These are phyloP conservation scores for Bovichtus diacanthus DNA, from an alignment of 2,797 vertebrate genomes.

Conservation along the genomic window DNA sequence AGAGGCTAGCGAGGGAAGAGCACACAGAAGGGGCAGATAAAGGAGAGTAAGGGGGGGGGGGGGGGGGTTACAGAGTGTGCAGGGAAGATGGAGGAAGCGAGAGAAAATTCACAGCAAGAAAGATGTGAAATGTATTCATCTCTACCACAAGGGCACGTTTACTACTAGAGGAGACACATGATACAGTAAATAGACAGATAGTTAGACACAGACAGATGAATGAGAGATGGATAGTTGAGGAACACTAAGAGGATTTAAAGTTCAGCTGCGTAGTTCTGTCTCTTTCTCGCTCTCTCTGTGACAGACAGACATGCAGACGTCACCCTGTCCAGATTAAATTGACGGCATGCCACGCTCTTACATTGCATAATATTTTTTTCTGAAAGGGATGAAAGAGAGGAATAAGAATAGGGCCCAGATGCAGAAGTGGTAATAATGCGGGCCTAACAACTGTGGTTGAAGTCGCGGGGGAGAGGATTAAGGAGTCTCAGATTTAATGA, in stretches of 20 bases:
- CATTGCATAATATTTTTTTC: conserved; percentile 73
- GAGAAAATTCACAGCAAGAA: conserved; percentile 15
- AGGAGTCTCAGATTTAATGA: conserved; percentile 1
- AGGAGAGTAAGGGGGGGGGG: conserved; percentile 43
- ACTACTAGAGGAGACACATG: conserved; percentile 12
- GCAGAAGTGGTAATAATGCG: conserved; percentile 25
- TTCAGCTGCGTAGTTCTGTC: conserved; percentile 65
- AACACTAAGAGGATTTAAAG: conserved; percentile 81
- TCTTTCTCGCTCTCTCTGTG: conserved; percentile 47
- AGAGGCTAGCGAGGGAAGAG: conserved; percentile 50
- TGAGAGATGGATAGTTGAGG: conserved; percentile 59
- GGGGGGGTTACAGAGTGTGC: conserved; percentile 24
- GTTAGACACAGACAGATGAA: conserved; percentile 55
- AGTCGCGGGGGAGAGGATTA: conserved; percentile 1
- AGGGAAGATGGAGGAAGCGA: background rate
- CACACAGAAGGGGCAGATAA: conserved; percentile 43
- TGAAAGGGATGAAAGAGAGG: conserved; percentile 73
- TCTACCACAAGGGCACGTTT: conserved; percentile 25
- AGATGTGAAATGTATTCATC: conserved; percentile 8
- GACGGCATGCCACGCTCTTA: conserved; percentile 62
- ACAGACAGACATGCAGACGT: conserved; percentile 66
- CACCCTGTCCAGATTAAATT: conserved; percentile 80
- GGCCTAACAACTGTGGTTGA: conserved; percentile 3
- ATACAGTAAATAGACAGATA: conserved; percentile 31
- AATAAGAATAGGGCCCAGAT: conserved; percentile 63